Conservation (phyloP, 2,113 vertebrate species). For the Elephantulus edwardii region DNA sequence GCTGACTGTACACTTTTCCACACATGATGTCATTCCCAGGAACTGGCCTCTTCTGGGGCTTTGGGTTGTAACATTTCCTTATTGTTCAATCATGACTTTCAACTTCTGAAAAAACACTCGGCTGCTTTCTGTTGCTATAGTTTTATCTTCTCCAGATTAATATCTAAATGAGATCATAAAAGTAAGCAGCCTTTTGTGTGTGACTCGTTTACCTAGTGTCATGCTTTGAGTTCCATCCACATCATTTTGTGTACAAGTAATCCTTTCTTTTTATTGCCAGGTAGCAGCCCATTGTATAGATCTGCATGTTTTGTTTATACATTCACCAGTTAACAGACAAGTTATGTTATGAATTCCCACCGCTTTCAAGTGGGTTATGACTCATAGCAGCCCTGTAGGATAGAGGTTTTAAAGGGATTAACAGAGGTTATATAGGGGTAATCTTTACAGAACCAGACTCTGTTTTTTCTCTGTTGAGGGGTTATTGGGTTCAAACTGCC, state of each 20-base stretch:
- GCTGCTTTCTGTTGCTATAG: neutral
- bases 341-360: too few relatives aligned
- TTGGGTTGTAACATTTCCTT: neutral
- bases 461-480: too few relatives aligned
- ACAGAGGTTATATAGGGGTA: too few relatives aligned
- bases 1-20: too few relatives aligned
- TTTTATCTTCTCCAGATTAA: too few relatives aligned
- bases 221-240: neutral
- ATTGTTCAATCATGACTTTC: neutral
- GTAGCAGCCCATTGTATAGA: neutral
- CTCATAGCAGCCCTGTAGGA: too few relatives aligned
- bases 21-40: too few relatives aligned
- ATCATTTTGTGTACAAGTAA: neutral
- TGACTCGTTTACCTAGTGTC: neutral
- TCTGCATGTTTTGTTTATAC: neutral
- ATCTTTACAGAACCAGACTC: too few relatives aligned
- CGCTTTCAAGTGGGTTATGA: too few relatives aligned
- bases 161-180: neutral
- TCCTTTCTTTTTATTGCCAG: neutral
- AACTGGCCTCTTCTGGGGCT: too few relatives aligned
- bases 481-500: too few relatives aligned
- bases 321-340: neutral
- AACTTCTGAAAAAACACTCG: neutral
- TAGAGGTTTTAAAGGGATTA: too few relatives aligned
- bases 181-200: neutral